Conservation (phyloP, 2,113 vertebrate genomes). For the Hymenochirus boettgeri region DNA sequence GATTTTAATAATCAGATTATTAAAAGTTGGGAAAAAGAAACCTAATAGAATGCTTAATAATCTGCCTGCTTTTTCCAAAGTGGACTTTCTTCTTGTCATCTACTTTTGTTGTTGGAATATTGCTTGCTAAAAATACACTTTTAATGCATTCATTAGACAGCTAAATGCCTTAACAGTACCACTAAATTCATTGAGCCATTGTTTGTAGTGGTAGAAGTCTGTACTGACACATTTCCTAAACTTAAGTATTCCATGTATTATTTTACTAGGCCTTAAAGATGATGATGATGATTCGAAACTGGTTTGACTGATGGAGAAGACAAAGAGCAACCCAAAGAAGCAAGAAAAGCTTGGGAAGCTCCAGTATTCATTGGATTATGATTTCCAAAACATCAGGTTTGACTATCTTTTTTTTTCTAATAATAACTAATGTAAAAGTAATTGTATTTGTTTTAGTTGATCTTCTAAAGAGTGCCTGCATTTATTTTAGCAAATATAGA, state of each 20-base stretch:
- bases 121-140: slow-evolving; percentile 53
- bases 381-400: slow-evolving; percentile 97
- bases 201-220: neutral
- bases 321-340: slow-evolving; percentile 91
- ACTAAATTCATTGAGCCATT: neutral
- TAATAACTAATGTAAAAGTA: too few relatives aligned
- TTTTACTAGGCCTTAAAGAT: slow-evolving; percentile 88
- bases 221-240: neutral
- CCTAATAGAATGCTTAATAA: neutral
- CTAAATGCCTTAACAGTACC: neutral
- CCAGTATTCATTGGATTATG: slow-evolving; percentile 97
- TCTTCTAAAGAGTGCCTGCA: too few relatives aligned
- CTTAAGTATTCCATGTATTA: slow-evolving; percentile 4
- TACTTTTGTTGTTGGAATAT: slow-evolving; percentile 59
- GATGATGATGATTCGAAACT: slow-evolving; percentile 91
- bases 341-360: slow-evolving; percentile 96
- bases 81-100: slow-evolving; percentile 47
- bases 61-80: slow-evolving; percentile 26
- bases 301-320: slow-evolving; percentile 95
- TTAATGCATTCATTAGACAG: neutral
- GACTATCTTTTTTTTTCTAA: too few relatives aligned
- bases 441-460: too few relatives aligned
- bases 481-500: too few relatives aligned
- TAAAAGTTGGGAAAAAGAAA: slow-evolving; percentile 34
- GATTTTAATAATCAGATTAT: slow-evolving; percentile 57